phyloP scores from a whole-genome alignment of 2,888 invertebrate genomes.

The Sisyra terminalis region DNA sequence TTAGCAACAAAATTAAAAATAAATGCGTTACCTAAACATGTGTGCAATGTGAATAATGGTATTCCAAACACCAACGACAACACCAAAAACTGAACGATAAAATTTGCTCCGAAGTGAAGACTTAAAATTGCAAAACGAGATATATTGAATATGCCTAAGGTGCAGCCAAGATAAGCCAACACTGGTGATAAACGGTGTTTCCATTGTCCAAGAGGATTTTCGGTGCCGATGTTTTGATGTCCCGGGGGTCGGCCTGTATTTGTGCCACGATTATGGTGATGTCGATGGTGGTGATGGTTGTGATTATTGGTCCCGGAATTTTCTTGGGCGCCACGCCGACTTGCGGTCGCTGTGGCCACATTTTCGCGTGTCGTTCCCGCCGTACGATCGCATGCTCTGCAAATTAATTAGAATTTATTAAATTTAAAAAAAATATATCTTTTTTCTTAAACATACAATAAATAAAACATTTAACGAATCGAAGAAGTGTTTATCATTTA shows the following conservation, averaged over 20 bases:
- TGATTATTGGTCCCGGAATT: too few species aligned
- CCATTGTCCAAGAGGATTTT: constrained; percentile 43
- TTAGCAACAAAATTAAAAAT: background rate
- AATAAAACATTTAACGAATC: too few species aligned
- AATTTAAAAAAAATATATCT: background rate
- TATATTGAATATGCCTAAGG: constrained; percentile 75
- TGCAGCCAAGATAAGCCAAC: constrained; percentile 70
- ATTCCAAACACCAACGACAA: constrained; percentile 67
- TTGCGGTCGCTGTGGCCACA: background rate
- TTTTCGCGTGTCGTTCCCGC: background rate
- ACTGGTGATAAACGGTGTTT: constrained; percentile 59
- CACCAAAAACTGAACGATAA: constrained; percentile 75
- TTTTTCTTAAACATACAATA: too few species aligned
- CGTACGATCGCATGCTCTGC: constrained; percentile 1
- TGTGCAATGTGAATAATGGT: constrained; percentile 59
- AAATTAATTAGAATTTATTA: constrained; percentile 1
- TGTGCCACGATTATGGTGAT: constrained; percentile 1
- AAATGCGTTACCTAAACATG: constrained; percentile 49
- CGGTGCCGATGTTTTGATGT: background rate
- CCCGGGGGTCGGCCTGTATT: constrained; percentile 3
- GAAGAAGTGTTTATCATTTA: too few species aligned
- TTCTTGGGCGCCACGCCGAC: too few species aligned
- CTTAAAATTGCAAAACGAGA: constrained; percentile 75
- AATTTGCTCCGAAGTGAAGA: constrained; percentile 75
- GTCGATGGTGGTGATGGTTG: background rate